A percentile compares a stretch with the other conserved stretches of the same genome.
These are phyloP conservation scores for Dendrolimus pini DNA, from an alignment of 2,888 invertebrate genomes.

Conservation along the genomic window DNA sequence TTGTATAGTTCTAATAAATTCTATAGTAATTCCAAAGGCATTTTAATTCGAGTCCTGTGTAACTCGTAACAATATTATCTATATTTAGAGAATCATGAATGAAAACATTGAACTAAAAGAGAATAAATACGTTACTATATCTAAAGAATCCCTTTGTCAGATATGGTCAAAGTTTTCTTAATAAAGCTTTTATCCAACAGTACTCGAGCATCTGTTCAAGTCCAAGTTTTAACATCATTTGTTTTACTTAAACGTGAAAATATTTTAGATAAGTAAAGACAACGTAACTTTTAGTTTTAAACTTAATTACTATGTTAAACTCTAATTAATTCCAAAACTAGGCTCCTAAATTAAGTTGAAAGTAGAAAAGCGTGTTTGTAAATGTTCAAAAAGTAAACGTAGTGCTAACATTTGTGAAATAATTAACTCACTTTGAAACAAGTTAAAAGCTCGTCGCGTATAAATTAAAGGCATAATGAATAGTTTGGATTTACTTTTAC, in stretches of 20 bases:
- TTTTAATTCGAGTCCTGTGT: too few relatives aligned
- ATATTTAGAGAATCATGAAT: too few relatives aligned
- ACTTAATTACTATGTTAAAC: background rate
- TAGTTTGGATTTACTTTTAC: background rate
- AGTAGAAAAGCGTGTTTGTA: constrained; percentile 13
- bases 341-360: constrained; percentile 9
- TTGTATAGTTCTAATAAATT: too few relatives aligned
- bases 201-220: too few relatives aligned
- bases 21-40: too few relatives aligned
- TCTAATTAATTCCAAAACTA: constrained; percentile 12
- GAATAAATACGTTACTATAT: too few relatives aligned
- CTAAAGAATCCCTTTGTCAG: too few relatives aligned
- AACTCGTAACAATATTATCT: too few relatives aligned
- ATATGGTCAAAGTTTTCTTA: too few relatives aligned
- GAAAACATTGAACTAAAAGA: too few relatives aligned
- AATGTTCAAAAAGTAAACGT: constrained; percentile 8
- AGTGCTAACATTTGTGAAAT: constrained; percentile 1
- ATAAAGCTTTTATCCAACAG: too few relatives aligned
- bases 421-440: background rate
- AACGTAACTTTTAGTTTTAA: background rate
- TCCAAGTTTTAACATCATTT: background rate
- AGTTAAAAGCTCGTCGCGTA: background rate
- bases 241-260: background rate
- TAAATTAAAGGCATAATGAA: background rate
- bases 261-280: background rate